phyloP scores from a whole-genome alignment of 2,113 vertebrate species.

The Platanista minor region DNA sequence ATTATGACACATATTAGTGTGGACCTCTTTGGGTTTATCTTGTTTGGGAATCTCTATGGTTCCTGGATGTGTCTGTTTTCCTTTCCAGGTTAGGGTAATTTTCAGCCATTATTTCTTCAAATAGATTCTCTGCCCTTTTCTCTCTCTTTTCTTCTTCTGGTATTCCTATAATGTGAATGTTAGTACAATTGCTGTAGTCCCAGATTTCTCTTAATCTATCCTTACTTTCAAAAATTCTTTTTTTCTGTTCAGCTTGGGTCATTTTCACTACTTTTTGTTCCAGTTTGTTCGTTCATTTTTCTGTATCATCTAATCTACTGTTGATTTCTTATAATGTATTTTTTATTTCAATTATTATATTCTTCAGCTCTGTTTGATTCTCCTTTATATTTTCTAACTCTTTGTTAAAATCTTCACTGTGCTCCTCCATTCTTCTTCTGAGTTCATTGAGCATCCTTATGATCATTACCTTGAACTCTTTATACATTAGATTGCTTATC shows the following conservation, averaged over 20 bases:
- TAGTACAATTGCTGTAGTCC: not conserved
- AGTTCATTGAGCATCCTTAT: not conserved
- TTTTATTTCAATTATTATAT: not conserved
- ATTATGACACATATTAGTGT: not conserved
- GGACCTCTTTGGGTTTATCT: not conserved
- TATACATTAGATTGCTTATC: not conserved
- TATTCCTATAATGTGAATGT: not conserved
- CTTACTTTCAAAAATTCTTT: rapidly evolving
- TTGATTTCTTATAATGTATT: not conserved
- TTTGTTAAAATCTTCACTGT: not conserved
- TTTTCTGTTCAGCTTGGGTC: not conserved
- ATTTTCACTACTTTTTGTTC: not conserved
- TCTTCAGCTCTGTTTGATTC: not conserved
- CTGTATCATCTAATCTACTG: not conserved
- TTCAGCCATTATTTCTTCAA: not conserved
- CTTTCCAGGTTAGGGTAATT: not conserved
- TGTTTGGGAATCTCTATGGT: not conserved
- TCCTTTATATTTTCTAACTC: not conserved
- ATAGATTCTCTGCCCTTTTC: not conserved
- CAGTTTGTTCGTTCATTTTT: not conserved
- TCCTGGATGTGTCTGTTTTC: not conserved
- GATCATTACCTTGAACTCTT: not conserved
- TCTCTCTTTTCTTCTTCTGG: not conserved
- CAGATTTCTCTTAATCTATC: not conserved
- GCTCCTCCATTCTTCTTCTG: not conserved